A percentile compares a stretch with the other conserved stretches of the same genome.
phyloP scores from a whole-genome alignment of 2,888 invertebrate genomes.

The Flexamia atlantica region DNA sequence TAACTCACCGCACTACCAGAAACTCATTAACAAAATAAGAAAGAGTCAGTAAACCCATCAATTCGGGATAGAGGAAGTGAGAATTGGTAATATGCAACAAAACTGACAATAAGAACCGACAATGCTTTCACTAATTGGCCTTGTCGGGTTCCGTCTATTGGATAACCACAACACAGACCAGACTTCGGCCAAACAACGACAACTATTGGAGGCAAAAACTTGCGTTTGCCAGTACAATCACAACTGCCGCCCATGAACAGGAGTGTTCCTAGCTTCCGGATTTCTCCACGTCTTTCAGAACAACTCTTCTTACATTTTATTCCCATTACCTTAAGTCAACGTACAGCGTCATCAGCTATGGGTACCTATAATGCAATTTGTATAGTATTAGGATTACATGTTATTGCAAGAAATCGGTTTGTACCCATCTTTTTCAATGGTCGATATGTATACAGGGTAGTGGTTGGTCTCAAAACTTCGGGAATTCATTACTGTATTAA shows the following conservation, averaged over 20 bases:
- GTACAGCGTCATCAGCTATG: not conserved
- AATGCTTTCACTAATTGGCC: slow-evolving; percentile 48
- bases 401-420: too few species aligned
- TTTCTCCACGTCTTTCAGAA: not conserved
- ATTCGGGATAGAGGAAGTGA: not conserved
- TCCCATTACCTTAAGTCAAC: not conserved
- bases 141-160: slow-evolving; percentile 42
- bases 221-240: not conserved
- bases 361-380: too few species aligned
- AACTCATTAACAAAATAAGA: slow-evolving; percentile 1
- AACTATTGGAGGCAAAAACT: not conserved
- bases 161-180: slow-evolving; percentile 5
- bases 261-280: not conserved
- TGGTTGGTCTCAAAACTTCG: too few species aligned
- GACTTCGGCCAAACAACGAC: not conserved
- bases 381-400: too few species aligned
- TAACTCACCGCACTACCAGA: not conserved
- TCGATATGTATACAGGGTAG: too few species aligned
- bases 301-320: slow-evolving; percentile 35
- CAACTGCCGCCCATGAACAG: not conserved
- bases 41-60: not conserved
- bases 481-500: too few species aligned
- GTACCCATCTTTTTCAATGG: too few species aligned
- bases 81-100: slow-evolving; percentile 3
- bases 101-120: slow-evolving; percentile 32